These are phyloP conservation scores for Pinctada fucata DNA, from an alignment of 2,888 invertebrate genomes.

Conservation along the genomic window DNA sequence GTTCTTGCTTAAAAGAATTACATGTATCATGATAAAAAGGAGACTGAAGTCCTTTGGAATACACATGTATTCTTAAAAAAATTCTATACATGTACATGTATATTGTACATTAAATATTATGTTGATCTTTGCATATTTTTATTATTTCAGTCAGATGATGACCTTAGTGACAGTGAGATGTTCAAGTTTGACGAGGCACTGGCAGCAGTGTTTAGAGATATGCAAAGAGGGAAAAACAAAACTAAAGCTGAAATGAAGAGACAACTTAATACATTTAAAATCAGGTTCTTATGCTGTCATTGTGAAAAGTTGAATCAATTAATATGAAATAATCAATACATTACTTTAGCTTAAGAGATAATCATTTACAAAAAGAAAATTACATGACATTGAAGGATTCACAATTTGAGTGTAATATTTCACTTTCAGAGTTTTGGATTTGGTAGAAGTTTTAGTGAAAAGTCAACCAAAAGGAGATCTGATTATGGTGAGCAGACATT, in stretches of 20 bases:
- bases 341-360: slow-evolving; percentile 6
- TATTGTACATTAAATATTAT: too few species aligned
- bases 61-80: too few species aligned
- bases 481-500: slow-evolving; percentile 55
- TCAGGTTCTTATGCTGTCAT: slow-evolving; percentile 45
- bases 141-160: slow-evolving; percentile 77
- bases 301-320: not conserved
- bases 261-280: slow-evolving; percentile 56
- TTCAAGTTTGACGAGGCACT: slow-evolving; percentile 85
- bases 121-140: too few species aligned
- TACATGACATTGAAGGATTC: not conserved
- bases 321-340: not conserved
- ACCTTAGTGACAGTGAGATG: slow-evolving; percentile 87
- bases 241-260: slow-evolving; percentile 50
- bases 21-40: too few species aligned
- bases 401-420: not conserved
- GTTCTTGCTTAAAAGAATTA: too few species aligned
- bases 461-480: slow-evolving; percentile 53
- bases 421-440: slow-evolving; percentile 63
- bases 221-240: slow-evolving; percentile 55
- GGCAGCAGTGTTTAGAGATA: slow-evolving; percentile 83
- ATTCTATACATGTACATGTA: too few species aligned
- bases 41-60: too few species aligned
- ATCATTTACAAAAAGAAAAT: not conserved
- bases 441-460: slow-evolving; percentile 62